These are phyloP conservation scores for Hirudo medicinalis DNA, from an alignment of 1,140 invertebrate genomes.

Conservation along the genomic window DNA sequence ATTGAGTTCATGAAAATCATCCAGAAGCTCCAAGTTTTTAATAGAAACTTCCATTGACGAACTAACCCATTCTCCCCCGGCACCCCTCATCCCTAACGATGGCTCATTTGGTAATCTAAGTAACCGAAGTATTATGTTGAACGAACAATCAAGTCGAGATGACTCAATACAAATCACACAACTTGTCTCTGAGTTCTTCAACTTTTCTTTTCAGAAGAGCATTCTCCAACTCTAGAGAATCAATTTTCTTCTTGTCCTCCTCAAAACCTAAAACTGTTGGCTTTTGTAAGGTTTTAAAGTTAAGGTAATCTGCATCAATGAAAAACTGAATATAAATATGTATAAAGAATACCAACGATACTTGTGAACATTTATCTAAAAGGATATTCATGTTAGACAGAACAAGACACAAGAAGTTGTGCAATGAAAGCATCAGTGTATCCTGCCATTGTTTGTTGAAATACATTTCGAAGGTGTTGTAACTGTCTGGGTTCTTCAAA, in stretches of 20 bases:
- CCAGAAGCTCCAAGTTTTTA: too few species aligned
- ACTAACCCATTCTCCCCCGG: too few species aligned
- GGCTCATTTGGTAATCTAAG: too few species aligned
- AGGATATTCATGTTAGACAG: slow-evolving; percentile 46
- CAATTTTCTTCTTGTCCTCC: neutral
- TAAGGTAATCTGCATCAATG: neutral
- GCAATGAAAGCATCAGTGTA: slow-evolving; percentile 75
- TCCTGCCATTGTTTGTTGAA: slow-evolving; percentile 91
- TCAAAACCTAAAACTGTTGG: neutral
- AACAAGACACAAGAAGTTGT: slow-evolving; percentile 81
- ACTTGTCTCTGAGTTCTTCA: neutral
- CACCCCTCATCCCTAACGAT: too few species aligned
- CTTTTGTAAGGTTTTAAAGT: neutral
- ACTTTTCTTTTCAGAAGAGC: neutral
- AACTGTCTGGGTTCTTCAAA: slow-evolving; percentile 76
- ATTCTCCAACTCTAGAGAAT: slow-evolving; percentile 1
- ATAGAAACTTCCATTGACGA: too few species aligned
- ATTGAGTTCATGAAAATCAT: too few species aligned
- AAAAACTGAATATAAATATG: neutral
- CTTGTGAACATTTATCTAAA: slow-evolving; percentile 12
- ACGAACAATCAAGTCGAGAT: too few species aligned
- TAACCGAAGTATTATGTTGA: too few species aligned
- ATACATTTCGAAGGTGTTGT: slow-evolving; percentile 67
- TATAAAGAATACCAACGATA: neutral
- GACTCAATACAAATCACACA: neutral